Percentiles rank a stretch among this genome's conserved stretches.
Conservation (phyloP, 53 echinoderm and acorn worm genomes). For the Mesocentrotus franciscanus region DNA sequence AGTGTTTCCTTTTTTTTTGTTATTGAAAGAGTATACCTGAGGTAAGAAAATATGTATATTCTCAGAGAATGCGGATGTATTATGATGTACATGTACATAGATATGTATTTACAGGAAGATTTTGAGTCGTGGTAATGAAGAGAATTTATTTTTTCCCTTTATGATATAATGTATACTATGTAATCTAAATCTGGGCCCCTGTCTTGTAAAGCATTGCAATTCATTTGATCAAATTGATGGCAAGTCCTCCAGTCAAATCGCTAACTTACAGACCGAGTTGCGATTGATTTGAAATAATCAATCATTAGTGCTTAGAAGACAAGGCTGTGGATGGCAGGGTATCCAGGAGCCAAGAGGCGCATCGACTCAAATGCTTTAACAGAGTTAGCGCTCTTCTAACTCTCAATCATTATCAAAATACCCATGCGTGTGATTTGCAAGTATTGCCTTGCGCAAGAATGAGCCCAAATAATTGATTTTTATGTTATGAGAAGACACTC, state of each 20-base stretch:
- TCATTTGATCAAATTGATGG: too few relatives aligned
- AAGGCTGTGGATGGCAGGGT: too few relatives aligned
- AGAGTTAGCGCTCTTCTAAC: too few relatives aligned
- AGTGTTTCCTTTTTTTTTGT: neutral
- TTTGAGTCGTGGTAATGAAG: neutral
- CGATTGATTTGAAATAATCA: too few relatives aligned
- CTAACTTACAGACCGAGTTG: too few relatives aligned
- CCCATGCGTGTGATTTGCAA: neutral
- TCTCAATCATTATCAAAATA: neutral
- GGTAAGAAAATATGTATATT: neutral
- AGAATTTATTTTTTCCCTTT: neutral
- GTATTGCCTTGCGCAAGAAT: neutral
- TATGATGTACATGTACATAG: neutral
- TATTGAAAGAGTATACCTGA: neutral
- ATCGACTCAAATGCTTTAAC: too few relatives aligned
- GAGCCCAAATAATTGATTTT: neutral
- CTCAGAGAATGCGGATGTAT: neutral
- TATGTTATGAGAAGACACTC: neutral
- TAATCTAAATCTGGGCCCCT: neutral
- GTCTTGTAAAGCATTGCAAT: too few relatives aligned
- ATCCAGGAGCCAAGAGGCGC: too few relatives aligned
- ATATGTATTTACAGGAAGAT: slow-evolving; percentile 13
- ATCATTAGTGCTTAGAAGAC: too few relatives aligned
- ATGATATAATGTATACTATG: neutral
- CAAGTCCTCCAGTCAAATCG: too few relatives aligned